phyloP scores from a whole-genome alignment of 2,113 vertebrate species.

The Antennarius striatus region DNA sequence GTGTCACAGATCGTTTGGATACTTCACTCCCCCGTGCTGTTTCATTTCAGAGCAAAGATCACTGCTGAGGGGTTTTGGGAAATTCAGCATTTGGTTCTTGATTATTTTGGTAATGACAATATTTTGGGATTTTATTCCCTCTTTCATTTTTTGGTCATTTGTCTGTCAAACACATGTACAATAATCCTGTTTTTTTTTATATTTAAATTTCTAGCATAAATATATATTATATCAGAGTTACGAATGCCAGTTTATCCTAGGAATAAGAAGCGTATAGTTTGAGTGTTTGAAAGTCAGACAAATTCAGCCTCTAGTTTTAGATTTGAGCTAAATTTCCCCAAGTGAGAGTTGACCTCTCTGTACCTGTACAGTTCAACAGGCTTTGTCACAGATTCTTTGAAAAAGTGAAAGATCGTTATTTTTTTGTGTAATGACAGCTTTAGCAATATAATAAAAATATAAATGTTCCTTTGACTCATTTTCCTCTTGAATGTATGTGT shows the following conservation, averaged over 20 bases:
- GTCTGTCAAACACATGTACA: slow-evolving; percentile 73
- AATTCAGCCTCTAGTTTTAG: slow-evolving; percentile 52
- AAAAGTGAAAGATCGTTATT: slow-evolving; percentile 51
- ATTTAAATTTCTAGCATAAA: slow-evolving; percentile 64
- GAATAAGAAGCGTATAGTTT: slow-evolving; percentile 64
- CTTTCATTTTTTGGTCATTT: slow-evolving; percentile 40
- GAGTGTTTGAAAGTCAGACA: slow-evolving; percentile 44
- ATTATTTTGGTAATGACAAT: slow-evolving; percentile 13
- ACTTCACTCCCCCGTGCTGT: too few relatives aligned
- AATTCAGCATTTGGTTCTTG: slow-evolving; percentile 4
- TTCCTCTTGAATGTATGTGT: slow-evolving; percentile 20
- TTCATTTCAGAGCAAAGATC: too few relatives aligned
- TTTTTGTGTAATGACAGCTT: slow-evolving; percentile 68
- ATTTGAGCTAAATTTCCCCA: slow-evolving; percentile 18
- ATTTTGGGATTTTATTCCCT: neutral
- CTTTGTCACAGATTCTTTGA: slow-evolving; percentile 52
- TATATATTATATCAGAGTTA: slow-evolving; percentile 65
- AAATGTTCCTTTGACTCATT: slow-evolving; percentile 38
- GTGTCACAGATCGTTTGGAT: neutral
- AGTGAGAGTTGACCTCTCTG: slow-evolving; percentile 70
- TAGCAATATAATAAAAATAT: slow-evolving; percentile 66
- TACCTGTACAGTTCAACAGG: slow-evolving; percentile 55
- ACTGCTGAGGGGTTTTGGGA: slow-evolving; percentile 10
- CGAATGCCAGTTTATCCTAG: slow-evolving; percentile 64
- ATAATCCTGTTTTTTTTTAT: slow-evolving; percentile 51